These are phyloP conservation scores for Tympanuchus pallidicinctus DNA, from an alignment of 2,113 vertebrate species.

Conservation along the genomic window DNA sequence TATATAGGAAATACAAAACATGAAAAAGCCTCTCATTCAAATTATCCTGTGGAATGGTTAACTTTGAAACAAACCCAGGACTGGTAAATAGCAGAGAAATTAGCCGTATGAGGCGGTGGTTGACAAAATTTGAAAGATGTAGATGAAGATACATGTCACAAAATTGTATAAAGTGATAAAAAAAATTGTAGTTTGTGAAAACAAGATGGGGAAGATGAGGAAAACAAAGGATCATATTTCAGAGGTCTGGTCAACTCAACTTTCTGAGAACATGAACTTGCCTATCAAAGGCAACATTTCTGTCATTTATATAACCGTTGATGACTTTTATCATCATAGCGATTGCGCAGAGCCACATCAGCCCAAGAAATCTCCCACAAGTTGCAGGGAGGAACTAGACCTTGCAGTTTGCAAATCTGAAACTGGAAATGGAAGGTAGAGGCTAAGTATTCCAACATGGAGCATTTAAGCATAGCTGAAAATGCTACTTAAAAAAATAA, in stretches of 20 bases:
- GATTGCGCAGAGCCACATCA: rapidly evolving
- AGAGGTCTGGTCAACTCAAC: rapidly evolving
- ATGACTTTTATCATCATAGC: neutral
- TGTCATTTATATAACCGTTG: neutral
- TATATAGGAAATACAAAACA: neutral
- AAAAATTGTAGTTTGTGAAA: neutral
- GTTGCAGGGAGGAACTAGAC: neutral
- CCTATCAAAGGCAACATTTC: neutral
- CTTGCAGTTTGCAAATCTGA: neutral
- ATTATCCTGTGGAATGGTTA: neutral
- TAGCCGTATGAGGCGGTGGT: neutral
- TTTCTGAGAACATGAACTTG: neutral
- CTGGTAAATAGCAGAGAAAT: neutral
- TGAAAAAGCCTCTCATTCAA: neutral
- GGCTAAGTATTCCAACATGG: neutral
- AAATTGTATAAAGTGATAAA: neutral
- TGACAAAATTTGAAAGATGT: neutral
- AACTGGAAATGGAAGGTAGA: neutral
- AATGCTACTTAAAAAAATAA: neutral
- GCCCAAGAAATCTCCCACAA: neutral
- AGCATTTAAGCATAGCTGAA: neutral
- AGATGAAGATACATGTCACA: neutral
- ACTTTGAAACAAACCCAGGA: neutral
- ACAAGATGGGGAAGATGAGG: neutral
- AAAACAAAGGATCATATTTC: neutral